Evolutionary conservation across 2,888 invertebrate genomes (phyloP).

Genomic region (Sceliomorpha sp.): DNA sequence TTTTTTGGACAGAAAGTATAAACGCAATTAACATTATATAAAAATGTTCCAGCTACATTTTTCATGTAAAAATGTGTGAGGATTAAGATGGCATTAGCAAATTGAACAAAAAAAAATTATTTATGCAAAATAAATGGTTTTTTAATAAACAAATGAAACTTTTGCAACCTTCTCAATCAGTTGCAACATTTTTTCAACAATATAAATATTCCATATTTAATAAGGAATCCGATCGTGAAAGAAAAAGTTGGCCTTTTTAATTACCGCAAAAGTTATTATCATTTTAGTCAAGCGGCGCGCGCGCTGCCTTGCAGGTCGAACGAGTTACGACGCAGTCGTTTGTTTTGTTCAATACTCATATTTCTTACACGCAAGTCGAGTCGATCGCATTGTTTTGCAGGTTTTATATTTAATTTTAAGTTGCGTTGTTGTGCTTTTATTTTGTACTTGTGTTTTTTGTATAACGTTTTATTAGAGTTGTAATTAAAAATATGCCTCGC

Average conservation of each 20-base stretch:
- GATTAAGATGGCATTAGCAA: constrained; percentile 11
- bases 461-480: constrained; percentile 1
- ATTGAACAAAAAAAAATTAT: constrained; percentile 15
- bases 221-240: constrained; percentile 10
- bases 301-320: constrained; percentile 7
- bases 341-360: constrained; percentile 1
- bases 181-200: constrained; percentile 16
- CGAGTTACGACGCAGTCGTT: constrained; percentile 13
- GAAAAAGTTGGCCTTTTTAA: too few relatives aligned
- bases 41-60: constrained; percentile 25
- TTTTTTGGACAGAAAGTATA: too few relatives aligned
- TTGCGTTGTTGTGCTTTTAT: too few relatives aligned
- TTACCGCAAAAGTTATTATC: too few relatives aligned
- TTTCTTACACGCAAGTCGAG: constrained; percentile 1
- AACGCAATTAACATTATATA: constrained; percentile 8
- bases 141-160: constrained; percentile 22
- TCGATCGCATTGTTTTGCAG: neutral
- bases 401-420: too few relatives aligned
- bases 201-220: constrained; percentile 10
- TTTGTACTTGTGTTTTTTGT: constrained; percentile 1
- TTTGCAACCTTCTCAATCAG: constrained; percentile 17
- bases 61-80: constrained; percentile 14
- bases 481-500: constrained; percentile 18
- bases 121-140: constrained; percentile 17
- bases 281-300: constrained; percentile 19